Evolutionary conservation across 2,888 invertebrate genomes (phyloP), one percentile per base, ranked within the genome.

Genomic region (Cremastobaeus sp.): DNA sequence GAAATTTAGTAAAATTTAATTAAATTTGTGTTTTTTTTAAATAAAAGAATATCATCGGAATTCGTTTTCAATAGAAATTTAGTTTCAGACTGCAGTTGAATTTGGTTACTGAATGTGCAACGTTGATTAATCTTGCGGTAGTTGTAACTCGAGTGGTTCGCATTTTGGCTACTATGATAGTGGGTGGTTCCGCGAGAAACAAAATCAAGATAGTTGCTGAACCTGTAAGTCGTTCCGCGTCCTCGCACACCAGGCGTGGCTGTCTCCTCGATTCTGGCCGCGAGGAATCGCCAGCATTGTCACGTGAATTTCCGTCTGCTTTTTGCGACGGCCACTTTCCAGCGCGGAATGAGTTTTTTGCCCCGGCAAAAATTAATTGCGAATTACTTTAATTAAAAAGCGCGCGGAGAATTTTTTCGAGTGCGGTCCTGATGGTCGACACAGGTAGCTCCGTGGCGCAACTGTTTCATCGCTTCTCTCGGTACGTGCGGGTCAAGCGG

Each of bases 151-250:
- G 47, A n/a, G n/a, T n/a, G n/a, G n/a, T n/a, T n/a, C n/a, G 35
- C 47, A 45, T 73, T 60, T 73, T 21, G 66, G 68, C 47, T 72
- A 65, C 62, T 55, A 79, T 78, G 80, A 57, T 74, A 74, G 79
- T 81, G 80, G 82, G 80, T 81, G 81, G 77, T 77, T 65, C 77
- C 71, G 72, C 74, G 76, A 75, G 75, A 74, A 79, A 73, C 74
- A 68, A 77, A 78, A 79, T 76, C 77, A 72, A 78, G 78, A 68
- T 73, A 57, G 73, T 73, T 62, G 60, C 55, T 45, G 62, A 83
- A 83, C 81, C 84, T 83, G 82, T 82, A 81, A 82, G 81, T 82
- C 86, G 86, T 86, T 86, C 86, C 86, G 85, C 86, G 84, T 86
- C 86, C 86, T 84, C 84, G 86, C 84, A 84, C 86, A 86, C 76